phyloP scores from a whole-genome alignment of 2,888 invertebrate species.

The Heteropelma amictum region DNA sequence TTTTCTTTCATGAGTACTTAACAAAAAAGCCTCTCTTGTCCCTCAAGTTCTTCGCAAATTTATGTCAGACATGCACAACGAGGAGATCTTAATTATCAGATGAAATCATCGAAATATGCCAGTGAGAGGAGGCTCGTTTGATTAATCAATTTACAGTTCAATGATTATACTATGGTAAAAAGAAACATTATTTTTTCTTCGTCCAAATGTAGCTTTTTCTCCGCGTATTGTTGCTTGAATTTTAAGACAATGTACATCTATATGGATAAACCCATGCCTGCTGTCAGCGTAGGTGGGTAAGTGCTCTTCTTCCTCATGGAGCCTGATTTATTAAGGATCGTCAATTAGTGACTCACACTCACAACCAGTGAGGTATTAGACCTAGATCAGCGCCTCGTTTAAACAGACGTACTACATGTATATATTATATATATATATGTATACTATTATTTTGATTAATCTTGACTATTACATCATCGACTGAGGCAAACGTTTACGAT shows the following conservation, averaged over 20 bases:
- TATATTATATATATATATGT: neutral
- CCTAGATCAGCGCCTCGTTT: conserved; percentile 28
- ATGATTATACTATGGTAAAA: no score
- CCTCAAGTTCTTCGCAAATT: no score
- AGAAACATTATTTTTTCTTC: conserved; percentile 1
- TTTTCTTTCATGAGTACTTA: no score
- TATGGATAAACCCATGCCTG: conserved; percentile 72
- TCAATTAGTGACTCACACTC: conserved; percentile 40
- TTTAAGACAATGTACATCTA: conserved; percentile 54
- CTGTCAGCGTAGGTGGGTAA: conserved; percentile 75
- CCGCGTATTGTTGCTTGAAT: conserved; percentile 13
- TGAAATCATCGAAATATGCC: no score
- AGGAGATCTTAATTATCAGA: no score
- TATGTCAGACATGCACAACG: no score
- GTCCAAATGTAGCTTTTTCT: neutral
- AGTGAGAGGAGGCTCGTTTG: no score
- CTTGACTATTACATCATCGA: neutral
- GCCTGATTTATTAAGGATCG: conserved; percentile 56
- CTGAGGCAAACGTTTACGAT: neutral
- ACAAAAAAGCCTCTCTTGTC: no score
- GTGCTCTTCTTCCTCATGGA: conserved; percentile 66
- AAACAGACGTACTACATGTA: neutral
- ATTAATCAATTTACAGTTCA: no score
- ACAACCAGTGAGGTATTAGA: conserved; percentile 22
- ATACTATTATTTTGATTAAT: neutral